Percentiles rank a stretch among this genome's conserved stretches.
phyloP scores from a whole-genome alignment of 2,888 invertebrate species.

The Slavum lentiscoides region DNA sequence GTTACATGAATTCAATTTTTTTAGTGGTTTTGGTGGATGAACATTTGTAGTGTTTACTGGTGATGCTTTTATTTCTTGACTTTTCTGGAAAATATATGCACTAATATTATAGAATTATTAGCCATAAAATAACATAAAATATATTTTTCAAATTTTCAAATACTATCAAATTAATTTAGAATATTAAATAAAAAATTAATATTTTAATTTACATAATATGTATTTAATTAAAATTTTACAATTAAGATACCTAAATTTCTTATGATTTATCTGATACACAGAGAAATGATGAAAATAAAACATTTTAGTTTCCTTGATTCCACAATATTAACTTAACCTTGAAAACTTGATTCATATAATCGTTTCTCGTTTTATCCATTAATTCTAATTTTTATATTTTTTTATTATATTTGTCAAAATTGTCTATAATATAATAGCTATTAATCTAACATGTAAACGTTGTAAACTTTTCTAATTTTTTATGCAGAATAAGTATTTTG shows the following conservation, averaged over 20 bases:
- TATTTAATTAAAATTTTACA: too few relatives aligned
- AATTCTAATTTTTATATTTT: too few relatives aligned
- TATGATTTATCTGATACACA: not conserved
- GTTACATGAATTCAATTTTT: conserved; percentile 7
- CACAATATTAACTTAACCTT: not conserved
- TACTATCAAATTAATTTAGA: not conserved
- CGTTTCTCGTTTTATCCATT: too few relatives aligned
- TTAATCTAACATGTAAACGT: too few relatives aligned
- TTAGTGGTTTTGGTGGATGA: conserved; percentile 9
- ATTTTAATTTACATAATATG: too few relatives aligned
- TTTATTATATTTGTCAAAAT: too few relatives aligned
- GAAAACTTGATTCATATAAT: too few relatives aligned
- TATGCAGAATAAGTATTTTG: too few relatives aligned
- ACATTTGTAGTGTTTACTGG: not conserved
- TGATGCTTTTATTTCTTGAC: not conserved
- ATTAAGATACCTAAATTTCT: too few relatives aligned
- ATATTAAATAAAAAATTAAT: not conserved
- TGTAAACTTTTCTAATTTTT: too few relatives aligned
- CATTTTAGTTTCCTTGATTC: not conserved
- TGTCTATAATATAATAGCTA: too few relatives aligned
- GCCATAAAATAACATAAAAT: not conserved
- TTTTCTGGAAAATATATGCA: conserved; percentile 12
- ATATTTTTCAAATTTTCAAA: not conserved
- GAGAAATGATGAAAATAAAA: not conserved
- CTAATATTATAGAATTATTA: not conserved